Evolutionary conservation across 23 tunicate genomes (phyloP).

Genomic region (Botrylloides violaceus): DNA sequence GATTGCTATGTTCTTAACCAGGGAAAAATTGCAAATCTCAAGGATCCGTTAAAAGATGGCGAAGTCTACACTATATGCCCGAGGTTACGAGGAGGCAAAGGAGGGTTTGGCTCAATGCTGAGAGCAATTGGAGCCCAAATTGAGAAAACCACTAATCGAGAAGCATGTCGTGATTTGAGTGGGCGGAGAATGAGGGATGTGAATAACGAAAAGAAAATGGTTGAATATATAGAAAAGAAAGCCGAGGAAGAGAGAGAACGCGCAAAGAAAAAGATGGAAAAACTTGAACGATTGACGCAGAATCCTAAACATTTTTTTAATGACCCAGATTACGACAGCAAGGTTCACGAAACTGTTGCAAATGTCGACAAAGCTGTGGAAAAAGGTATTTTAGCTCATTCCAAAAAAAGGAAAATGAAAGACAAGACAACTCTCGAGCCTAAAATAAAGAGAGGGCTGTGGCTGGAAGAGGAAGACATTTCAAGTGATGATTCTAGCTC

Average conservation of each 20-base stretch:
- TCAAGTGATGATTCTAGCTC: conserved; percentile 24
- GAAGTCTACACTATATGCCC: conserved; percentile 14
- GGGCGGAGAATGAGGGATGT: conserved; percentile 97
- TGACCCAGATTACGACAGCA: conserved; percentile 81
- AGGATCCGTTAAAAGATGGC: conserved; percentile 8
- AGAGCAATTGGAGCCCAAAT: conserved; percentile 98
- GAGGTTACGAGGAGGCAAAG: conserved; percentile 81
- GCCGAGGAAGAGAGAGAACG: conserved; percentile 63
- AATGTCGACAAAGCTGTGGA: conserved; percentile 78
- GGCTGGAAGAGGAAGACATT: conserved; percentile 41
- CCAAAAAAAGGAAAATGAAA: conserved; percentile 16
- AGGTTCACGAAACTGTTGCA: conserved; percentile 39
- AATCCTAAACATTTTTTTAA: conserved; percentile 85
- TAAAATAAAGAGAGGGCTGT: conserved; percentile 31
- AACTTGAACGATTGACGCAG: conserved; percentile 52
- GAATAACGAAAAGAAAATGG: conserved; percentile 82
- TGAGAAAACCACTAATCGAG: conserved; percentile 93
- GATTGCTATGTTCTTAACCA: conserved; percentile 8
- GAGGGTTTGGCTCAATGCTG: conserved; percentile 99
- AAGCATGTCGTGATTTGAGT: conserved; percentile 87
- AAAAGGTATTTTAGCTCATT: conserved; percentile 47
- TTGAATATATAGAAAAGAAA: conserved; percentile 66
- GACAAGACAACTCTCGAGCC: conserved; percentile 6
- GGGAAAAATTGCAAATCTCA: conserved; percentile 17
- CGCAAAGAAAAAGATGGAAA: conserved; percentile 70